Percentiles rank a stretch among this genome's conserved stretches.
Conservation (phyloP, 2,113 vertebrate genomes). For the Peromyscus maniculatus region DNA sequence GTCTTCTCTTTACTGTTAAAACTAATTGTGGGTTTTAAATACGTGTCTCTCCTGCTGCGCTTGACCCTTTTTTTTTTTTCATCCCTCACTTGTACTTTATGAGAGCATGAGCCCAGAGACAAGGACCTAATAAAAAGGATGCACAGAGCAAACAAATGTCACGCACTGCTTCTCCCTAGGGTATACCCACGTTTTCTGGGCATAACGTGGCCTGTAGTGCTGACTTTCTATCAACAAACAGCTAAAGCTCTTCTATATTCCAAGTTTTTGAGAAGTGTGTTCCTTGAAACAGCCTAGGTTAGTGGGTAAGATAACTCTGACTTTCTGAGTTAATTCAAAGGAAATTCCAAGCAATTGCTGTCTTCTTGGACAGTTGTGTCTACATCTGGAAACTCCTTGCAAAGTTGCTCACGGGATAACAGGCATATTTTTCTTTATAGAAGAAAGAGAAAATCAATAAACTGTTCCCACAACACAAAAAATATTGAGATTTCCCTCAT, state of each 20-base stretch:
- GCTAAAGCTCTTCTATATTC: neutral
- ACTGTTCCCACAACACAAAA: neutral
- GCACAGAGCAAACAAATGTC: neutral
- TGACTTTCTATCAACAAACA: neutral
- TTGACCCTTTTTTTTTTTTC: neutral
- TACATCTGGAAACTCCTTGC: neutral
- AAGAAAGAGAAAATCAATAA: conserved; percentile 44
- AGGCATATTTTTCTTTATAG: neutral
- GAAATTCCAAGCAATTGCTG: neutral
- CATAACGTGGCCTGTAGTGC: neutral
- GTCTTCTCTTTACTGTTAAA: neutral
- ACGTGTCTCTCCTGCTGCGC: neutral
- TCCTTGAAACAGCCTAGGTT: neutral
- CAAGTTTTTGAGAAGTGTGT: neutral
- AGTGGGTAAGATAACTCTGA: conserved; percentile 8
- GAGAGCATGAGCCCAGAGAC: neutral
- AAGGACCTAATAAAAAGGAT: neutral
- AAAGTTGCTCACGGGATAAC: neutral
- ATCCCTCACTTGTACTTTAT: neutral
- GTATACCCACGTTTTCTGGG: neutral
- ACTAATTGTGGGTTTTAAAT: neutral
- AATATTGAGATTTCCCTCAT: conserved; percentile 8
- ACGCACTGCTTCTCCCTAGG: neutral
- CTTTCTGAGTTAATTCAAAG: conserved; percentile 17
- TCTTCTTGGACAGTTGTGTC: neutral